These are phyloP conservation scores for Cynocephalus volans DNA, from an alignment of 2,113 vertebrate genomes.

Conservation along the genomic window DNA sequence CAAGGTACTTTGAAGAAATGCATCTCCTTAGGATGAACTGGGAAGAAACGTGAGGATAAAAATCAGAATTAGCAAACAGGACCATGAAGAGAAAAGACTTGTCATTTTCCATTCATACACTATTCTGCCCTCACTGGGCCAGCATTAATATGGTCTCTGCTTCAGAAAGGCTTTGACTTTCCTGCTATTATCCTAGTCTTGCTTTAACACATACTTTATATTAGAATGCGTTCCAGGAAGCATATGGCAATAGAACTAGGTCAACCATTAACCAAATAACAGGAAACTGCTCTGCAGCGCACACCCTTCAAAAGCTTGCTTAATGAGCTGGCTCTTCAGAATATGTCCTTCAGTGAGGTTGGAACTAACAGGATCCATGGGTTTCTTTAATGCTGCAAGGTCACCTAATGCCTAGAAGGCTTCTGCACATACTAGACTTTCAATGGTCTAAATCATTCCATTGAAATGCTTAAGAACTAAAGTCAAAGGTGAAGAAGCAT, in stretches of 20 bases:
- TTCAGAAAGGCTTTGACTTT: conserved; percentile 85
- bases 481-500: conserved; percentile 76
- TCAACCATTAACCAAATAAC: conserved; percentile 96
- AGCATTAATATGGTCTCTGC: conserved; percentile 75
- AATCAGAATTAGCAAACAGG: conserved; percentile 75
- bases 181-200: conserved; percentile 87
- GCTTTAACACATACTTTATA: conserved; percentile 90
- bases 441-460: conserved; percentile 64
- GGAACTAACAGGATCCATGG: conserved; percentile 84
- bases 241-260: conserved; percentile 96
- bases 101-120: conserved; percentile 71
- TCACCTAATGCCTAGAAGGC: conserved; percentile 73
- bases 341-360: conserved; percentile 92
- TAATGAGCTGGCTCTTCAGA: conserved; percentile 91
- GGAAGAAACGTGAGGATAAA: conserved; percentile 64
- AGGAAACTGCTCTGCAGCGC: conserved; percentile 91
- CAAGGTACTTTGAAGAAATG: conserved; percentile 49
- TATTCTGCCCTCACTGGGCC: conserved; percentile 55
- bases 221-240: conserved; percentile 93
- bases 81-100: conserved; percentile 65
- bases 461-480: conserved; percentile 66
- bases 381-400: conserved; percentile 86
- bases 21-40: conserved; percentile 23
- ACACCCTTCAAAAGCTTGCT: conserved; percentile 91
- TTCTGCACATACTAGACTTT: conserved; percentile 69